A percentile compares a stretch with the other conserved stretches of the same genome.
Evolutionary conservation across 2,888 invertebrate species (phyloP).

Genomic region (Heliothis peltigera): DNA sequence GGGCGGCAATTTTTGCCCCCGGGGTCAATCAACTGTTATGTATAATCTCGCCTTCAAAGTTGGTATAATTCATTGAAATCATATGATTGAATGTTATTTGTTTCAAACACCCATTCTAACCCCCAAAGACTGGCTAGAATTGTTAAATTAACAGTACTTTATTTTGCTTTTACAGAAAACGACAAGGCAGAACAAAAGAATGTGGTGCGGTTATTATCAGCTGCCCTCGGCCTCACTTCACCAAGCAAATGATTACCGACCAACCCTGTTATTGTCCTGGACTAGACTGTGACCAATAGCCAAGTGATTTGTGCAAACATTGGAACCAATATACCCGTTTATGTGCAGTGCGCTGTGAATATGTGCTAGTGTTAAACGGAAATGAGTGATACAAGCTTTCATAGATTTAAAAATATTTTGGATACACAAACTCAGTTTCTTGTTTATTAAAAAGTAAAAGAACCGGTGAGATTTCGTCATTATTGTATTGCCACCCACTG

Average conservation of each 20-base stretch:
- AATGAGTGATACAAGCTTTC: slow-evolving; percentile 38
- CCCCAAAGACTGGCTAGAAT: no score
- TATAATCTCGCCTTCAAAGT: no score
- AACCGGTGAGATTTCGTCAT: slow-evolving; percentile 6
- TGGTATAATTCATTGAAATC: no score
- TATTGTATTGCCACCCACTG: slow-evolving; percentile 44
- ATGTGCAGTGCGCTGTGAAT: slow-evolving; percentile 48
- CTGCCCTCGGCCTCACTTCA: slow-evolving; percentile 92
- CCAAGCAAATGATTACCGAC: slow-evolving; percentile 80
- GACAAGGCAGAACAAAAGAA: slow-evolving; percentile 94
- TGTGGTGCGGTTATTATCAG: slow-evolving; percentile 94
- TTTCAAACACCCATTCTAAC: no score
- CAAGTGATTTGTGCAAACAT: slow-evolving; percentile 49
- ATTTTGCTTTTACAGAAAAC: slow-evolving; percentile 88
- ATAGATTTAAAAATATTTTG: slow-evolving; percentile 22
- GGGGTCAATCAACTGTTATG: no score
- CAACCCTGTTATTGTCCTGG: slow-evolving; percentile 13
- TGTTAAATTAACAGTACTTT: neutral
- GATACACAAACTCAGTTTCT: slow-evolving; percentile 14
- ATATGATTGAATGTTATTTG: no score
- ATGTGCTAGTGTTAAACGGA: slow-evolving; percentile 46
- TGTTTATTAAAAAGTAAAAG: slow-evolving; percentile 6
- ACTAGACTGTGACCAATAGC: slow-evolving; percentile 31
- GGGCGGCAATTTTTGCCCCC: no score
- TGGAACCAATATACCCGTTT: slow-evolving; percentile 32